Evolutionary conservation across 2,113 vertebrate species (phyloP).

Genomic region (Odontophorus gujanensis): DNA sequence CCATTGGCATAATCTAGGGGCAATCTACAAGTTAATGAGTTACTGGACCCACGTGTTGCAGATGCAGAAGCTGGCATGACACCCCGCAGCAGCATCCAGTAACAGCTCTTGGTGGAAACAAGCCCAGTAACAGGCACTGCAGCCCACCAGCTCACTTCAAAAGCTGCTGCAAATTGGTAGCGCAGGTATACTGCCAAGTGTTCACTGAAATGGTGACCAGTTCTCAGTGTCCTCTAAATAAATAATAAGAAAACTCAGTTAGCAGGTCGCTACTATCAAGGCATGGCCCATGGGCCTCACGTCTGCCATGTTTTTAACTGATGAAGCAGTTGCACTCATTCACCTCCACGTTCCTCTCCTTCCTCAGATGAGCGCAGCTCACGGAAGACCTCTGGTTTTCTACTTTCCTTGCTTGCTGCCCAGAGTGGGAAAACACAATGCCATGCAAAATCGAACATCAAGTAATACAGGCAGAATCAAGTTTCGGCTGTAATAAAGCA

Average conservation of each 20-base stretch:
- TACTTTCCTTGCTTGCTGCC: neutral
- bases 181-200: neutral
- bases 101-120: neutral
- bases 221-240: neutral
- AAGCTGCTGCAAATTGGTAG: fast-evolving
- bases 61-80: neutral
- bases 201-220: neutral
- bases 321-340: neutral
- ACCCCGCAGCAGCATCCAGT: neutral
- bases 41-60: neutral
- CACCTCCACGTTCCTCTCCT: neutral
- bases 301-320: neutral
- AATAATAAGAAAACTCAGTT: neutral
- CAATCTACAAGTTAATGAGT: neutral
- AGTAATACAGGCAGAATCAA: neutral
- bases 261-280: fast-evolving
- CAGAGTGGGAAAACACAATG: neutral
- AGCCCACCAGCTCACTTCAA: neutral
- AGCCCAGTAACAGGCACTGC: neutral
- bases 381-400: neutral
- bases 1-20: neutral
- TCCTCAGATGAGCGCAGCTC: neutral
- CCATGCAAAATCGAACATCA: neutral
- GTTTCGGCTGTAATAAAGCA: neutral
- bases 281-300: neutral